phyloP scores from a whole-genome alignment of 2,113 vertebrate genomes.

The Lutjanus erythropterus region DNA sequence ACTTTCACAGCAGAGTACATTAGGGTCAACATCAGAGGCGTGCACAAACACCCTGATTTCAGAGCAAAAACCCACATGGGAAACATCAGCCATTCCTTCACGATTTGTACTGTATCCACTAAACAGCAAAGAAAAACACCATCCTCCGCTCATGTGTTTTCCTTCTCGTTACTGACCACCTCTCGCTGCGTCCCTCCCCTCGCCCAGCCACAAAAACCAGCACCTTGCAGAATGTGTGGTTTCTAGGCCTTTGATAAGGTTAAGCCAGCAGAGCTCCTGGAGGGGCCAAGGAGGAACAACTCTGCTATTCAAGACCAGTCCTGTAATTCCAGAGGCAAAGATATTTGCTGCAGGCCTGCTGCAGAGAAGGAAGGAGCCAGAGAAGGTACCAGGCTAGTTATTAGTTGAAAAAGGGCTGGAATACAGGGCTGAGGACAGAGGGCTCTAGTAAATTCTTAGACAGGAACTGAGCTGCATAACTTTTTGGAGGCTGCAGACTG shows the following conservation, averaged over 20 bases:
- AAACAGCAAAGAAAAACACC: conserved; percentile 53
- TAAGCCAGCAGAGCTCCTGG: conserved; percentile 53
- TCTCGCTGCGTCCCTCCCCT: conserved; percentile 26
- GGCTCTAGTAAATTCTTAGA: neutral
- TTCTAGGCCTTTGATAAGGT: conserved; percentile 73
- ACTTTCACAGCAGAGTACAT: conserved; percentile 34
- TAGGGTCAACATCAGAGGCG: conserved; percentile 33
- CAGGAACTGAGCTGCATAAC: neutral
- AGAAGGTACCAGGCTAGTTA: neutral
- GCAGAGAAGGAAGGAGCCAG: conserved; percentile 19
- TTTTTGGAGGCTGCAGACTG: neutral
- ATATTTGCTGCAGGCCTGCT: conserved; percentile 35
- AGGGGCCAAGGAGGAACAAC: conserved; percentile 66
- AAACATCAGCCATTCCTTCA: conserved; percentile 54
- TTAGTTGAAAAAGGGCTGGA: conserved; percentile 11
- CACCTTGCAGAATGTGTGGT: conserved; percentile 71
- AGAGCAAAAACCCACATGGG: conserved; percentile 47
- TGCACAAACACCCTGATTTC: conserved; percentile 30
- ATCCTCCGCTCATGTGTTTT: conserved; percentile 49
- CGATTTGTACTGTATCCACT: conserved; percentile 44
- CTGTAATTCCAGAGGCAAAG: conserved; percentile 67
- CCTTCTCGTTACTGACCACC: conserved; percentile 34
- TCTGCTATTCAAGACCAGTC: conserved; percentile 72
- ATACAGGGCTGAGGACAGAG: neutral
- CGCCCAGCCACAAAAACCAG: conserved; percentile 59